Base-by-base conservation (phyloP, 2,113 vertebrate species). In the Pheucticus melanocephalus region DNA sequence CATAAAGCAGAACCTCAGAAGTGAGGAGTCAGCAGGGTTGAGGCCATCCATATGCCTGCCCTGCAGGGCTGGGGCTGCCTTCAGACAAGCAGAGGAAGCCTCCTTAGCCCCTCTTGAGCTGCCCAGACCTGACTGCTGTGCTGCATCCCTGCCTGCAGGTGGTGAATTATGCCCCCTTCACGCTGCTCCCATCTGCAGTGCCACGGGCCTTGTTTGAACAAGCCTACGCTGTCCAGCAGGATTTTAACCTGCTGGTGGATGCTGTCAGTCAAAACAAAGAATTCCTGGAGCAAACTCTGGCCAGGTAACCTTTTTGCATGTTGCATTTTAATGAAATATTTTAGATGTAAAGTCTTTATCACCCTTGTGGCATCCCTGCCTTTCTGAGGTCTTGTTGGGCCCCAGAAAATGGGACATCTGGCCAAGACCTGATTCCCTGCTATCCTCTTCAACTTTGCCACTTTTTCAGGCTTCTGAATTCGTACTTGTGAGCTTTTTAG, bases 241-340 rank as follows among this genome's bases (percentile, higher is more conserved):
- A 99, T 81, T 99, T 98, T 94, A 99, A 99, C 90, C 95, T 97
- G 12, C 97, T 99, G 65, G 98, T 99, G 94, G 99, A 99, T 97
- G 97, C 96, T 37, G 98, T 99, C 92, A 99, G 99, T 92, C 99
- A 98, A 93, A 98, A 99, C 37, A 12, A 95, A 22, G 95, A 97
- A 69, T 99, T 99, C 81, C 97, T 99, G 84, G 97, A 98, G 54
- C 94, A 92, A 30, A 98, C 98, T 71, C 98, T 99, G 12, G 97
- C 98, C 35, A 99, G 99, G 99, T 99, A 97, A 90, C 0, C 5
- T 56, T 85, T 50, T 53, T 42, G 4, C 1, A 0, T 19, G 20
- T 75, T 71, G 51, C 5, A 5, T 79, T 85, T 81, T 37, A 51
- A 25, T 33, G 19, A 35, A 42, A 5, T 35, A 21, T 3, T 76